Evolutionary conservation across 2,888 invertebrate genomes (phyloP).

Genomic region (Byasa hedistus): DNA sequence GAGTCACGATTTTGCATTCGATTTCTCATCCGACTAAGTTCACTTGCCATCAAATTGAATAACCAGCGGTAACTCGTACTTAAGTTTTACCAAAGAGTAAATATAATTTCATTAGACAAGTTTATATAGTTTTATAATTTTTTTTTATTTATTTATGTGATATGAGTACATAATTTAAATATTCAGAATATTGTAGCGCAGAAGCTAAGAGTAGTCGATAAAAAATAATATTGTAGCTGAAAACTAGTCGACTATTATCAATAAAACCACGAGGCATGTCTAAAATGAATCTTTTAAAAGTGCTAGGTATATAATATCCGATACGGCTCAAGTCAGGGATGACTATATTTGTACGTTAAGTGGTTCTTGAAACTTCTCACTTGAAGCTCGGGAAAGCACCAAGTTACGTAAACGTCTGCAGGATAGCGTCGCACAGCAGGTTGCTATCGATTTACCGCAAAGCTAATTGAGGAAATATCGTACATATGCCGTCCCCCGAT

Average conservation of each 20-base stretch:
- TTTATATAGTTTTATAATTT: too few species aligned
- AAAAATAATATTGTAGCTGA: too few species aligned
- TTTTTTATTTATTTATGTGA: too few species aligned
- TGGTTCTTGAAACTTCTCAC: neutral
- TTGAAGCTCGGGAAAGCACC: constrained; percentile 12
- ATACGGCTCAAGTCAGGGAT: constrained; percentile 2
- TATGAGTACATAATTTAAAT: too few species aligned
- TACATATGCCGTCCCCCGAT: constrained; percentile 10
- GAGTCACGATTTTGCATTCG: constrained; percentile 25
- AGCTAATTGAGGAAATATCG: constrained; percentile 22
- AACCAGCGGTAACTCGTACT: neutral
- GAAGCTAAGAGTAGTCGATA: too few species aligned
- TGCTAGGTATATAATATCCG: constrained; percentile 15
- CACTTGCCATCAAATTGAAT: constrained; percentile 19
- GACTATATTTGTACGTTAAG: neutral
- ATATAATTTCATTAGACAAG: too few species aligned
- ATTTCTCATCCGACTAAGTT: constrained; percentile 10
- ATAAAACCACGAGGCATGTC: constrained; percentile 17
- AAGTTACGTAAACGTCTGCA: constrained; percentile 7
- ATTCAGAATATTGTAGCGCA: too few species aligned
- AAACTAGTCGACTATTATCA: constrained; percentile 3
- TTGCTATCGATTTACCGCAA: constrained; percentile 19
- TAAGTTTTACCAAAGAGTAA: neutral
- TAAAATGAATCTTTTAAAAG: constrained; percentile 19
- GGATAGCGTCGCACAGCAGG: constrained; percentile 4